Conservation (phyloP, 2,888 invertebrate species). For the Leptopilina myrica region DNA sequence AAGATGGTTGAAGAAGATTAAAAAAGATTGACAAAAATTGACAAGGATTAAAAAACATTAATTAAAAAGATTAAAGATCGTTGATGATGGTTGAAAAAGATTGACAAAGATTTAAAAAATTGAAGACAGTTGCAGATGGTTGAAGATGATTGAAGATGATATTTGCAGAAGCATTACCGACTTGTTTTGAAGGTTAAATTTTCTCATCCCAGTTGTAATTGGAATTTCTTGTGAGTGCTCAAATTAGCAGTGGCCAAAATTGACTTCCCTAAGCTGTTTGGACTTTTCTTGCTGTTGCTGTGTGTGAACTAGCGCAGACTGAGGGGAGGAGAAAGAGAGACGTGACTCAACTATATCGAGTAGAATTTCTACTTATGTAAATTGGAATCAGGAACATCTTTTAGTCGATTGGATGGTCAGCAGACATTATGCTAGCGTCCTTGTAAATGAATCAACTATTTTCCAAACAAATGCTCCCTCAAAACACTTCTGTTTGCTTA, state of each 20-base stretch:
- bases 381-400: conserved; percentile 35
- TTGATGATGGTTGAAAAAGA: too few relatives aligned
- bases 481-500: background rate
- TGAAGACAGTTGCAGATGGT: too few relatives aligned
- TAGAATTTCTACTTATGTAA: conserved; percentile 16
- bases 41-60: too few relatives aligned
- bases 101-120: too few relatives aligned
- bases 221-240: conserved; percentile 5
- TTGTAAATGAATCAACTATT: background rate
- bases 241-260: conserved; percentile 1
- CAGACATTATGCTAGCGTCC: background rate
- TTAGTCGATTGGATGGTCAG: conserved; percentile 31
- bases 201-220: background rate
- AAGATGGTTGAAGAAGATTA: too few relatives aligned
- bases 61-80: too few relatives aligned
- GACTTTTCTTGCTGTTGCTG: background rate
- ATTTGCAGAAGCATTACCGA: background rate
- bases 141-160: too few relatives aligned
- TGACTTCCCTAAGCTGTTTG: background rate
- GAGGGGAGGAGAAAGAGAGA: background rate
- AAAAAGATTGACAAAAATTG: too few relatives aligned
- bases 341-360: conserved; percentile 10
- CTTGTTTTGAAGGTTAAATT: background rate
- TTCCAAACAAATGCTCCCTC: background rate
- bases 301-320: conserved; percentile 6